Evolutionary conservation across 2,888 invertebrate genomes (phyloP), one percentile per base, ranked within the genome.

Genomic region (Rhingia campestris): DNA sequence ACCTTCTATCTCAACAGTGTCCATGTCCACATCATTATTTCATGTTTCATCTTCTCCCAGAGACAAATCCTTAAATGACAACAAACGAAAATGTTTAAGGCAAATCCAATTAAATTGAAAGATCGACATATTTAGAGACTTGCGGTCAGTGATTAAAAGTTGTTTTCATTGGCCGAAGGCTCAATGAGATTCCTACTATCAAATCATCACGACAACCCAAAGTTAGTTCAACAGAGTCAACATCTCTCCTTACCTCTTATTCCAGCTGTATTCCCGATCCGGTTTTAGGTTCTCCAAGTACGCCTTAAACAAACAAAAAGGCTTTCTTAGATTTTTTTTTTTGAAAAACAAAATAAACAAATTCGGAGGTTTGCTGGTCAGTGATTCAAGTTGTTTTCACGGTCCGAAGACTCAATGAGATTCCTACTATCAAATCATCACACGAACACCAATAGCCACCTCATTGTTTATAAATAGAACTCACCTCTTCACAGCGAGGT

Each of bases 101-200:
- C 10, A 4, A 30, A n/a, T 37, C 3, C 2, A n/a, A 39, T n/a
- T n/a, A 37, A 49, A 14, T 0, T 32, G 0, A 6, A 32, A 39
- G 6, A 33, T 6, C 7, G 41, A 49, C 9, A 6, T 4, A 4
- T n/a, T 22, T 0, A 37, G 4, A 56, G 7, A 32, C 32, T 14
- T 47, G 6, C 4, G 5, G 7, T 88, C 88, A 89, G 88, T 84
- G 3, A 75, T 43, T n/a, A 39, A 85, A 69, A 77, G 6, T 33
- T 75, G 4, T 87, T 89, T 88, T 89, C 89, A 88, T 59, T 66
- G 88, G n/a, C n/a, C 87, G 86, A 87, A 86, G 81, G 87, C 88
- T 89, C 89, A 88, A 87, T 86, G 88, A 89, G 90, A 89, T 89
- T 89, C 89, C 88, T 87, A 86, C 89, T 86, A 51, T 30, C 14